Base-by-base conservation (phyloP, 2,888 invertebrate species). In the Pyrgus malvae region DNA sequence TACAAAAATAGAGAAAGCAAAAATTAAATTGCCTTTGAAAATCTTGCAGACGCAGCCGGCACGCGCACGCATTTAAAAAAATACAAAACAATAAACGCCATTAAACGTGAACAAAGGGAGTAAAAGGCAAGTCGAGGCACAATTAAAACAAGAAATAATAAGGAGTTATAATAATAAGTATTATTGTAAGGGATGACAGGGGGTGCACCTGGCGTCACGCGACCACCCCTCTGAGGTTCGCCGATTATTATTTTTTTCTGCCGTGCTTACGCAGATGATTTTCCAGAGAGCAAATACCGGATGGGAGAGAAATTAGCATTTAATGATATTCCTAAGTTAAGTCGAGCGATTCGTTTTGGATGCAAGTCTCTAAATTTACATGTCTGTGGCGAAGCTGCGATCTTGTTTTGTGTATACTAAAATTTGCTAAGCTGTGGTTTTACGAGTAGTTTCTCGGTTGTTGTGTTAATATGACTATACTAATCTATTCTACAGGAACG, bases 131-230 rank as follows among this genome's bases (percentile, higher is more conserved):
- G 89, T 86, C 82, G 76, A 75, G 78, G 84, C 78, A 86, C 89
- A 90, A 90, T 90, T 90, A 89, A 88, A 87, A 86, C 86, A 88
- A 87, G 85, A 88, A 88, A 86, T 88, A 89, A 88, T 88, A 89
- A 88, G 86, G 88, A 87, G 80, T 79, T 82, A 83, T 82, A 83
- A 84, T 88, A 88, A 88, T 89, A 89, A 89, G 87, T 86, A 86
- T 86, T 83, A 72, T 71, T 85, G 83, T 82, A 79, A 78, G 71
- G 76, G 78, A 78, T 76, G 76, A 74, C 70, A 76, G 73, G 66
- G 79, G 69, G 59, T 71, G 70, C 88, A 87, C 87, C 87, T 87
- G 87, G 87, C 66, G 69, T 63, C 78, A 75, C 79, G 76, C 77
- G 77, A 67, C 74, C 68, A 67, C 68, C 69, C 73, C 69, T 63